Conservation (phyloP, 2,797 vertebrate genomes). For the Pyrocephalus nanus region DNA sequence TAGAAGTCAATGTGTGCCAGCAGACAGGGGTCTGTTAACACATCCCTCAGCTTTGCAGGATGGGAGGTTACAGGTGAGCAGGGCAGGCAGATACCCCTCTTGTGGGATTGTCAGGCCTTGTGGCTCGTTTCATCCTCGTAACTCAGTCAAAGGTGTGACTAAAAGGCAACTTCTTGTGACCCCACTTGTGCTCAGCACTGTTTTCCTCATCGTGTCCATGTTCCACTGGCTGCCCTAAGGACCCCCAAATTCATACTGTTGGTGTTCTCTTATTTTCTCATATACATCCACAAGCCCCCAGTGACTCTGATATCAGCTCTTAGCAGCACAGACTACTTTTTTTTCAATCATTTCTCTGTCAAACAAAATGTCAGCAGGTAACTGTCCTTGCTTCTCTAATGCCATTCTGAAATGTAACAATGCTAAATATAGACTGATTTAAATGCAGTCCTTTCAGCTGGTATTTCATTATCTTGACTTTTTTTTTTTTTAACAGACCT, state of each 20-base stretch:
- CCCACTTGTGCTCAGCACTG: not conserved
- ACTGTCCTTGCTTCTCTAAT: not conserved
- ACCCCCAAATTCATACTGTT: not conserved
- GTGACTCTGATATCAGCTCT: not conserved
- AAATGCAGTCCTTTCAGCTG: not conserved
- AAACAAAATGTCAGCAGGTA: not conserved
- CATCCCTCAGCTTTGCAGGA: not conserved
- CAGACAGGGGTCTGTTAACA: not conserved
- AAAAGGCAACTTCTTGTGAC: not conserved
- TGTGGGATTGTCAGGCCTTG: fast-evolving
- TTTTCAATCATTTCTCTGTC: not conserved
- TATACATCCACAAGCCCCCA: not conserved
- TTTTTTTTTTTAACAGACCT: not conserved
- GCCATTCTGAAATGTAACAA: not conserved
- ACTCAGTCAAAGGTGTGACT: not conserved
- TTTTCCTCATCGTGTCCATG: not conserved
- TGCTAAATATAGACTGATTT: not conserved
- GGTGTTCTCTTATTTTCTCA: not conserved
- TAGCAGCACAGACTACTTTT: not conserved
- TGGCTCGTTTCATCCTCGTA: not conserved
- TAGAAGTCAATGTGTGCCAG: not conserved
- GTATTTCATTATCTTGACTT: not conserved
- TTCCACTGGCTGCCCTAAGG: not conserved
- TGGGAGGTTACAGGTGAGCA: not conserved
- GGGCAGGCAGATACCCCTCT: not conserved